Evolutionary conservation across 1,140 invertebrate genomes (phyloP).

Genomic region (Patella vulgata): DNA sequence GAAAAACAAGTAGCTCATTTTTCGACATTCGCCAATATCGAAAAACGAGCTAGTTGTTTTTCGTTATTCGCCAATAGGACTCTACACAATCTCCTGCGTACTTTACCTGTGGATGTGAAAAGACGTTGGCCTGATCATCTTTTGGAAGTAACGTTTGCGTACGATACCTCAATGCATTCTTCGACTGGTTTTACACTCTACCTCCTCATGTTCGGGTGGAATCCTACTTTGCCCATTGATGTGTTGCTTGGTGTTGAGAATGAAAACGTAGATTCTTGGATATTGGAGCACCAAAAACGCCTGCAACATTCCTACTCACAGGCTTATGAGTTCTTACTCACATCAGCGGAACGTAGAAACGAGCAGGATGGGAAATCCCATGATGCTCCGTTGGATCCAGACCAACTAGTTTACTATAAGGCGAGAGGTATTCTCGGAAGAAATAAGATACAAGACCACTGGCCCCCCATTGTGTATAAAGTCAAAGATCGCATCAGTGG

Average conservation of each 20-base stretch:
- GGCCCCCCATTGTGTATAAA: no score
- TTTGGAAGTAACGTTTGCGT: conserved; percentile 21
- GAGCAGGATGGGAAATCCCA: no score
- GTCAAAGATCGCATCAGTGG: no score
- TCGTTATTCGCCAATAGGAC: conserved; percentile 40
- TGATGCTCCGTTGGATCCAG: no score
- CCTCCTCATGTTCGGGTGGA: conserved; percentile 21
- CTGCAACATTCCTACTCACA: no score
- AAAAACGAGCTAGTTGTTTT: no score
- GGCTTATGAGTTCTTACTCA: no score
- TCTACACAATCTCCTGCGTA: conserved; percentile 32
- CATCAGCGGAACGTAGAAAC: no score
- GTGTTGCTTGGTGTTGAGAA: not conserved
- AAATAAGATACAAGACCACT: conserved; percentile 20
- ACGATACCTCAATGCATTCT: conserved; percentile 28
- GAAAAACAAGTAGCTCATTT: no score
- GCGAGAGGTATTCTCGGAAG: not conserved
- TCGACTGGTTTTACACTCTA: conserved; percentile 20
- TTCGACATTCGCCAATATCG: no score
- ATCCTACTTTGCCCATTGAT: conserved; percentile 4
- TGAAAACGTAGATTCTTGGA: not conserved
- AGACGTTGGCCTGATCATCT: conserved; percentile 25
- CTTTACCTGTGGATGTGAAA: conserved; percentile 23
- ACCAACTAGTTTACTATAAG: no score
- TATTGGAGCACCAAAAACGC: no score